Conservation (phyloP, 2,797 vertebrate genomes). For the Anniella stebbinsi region DNA sequence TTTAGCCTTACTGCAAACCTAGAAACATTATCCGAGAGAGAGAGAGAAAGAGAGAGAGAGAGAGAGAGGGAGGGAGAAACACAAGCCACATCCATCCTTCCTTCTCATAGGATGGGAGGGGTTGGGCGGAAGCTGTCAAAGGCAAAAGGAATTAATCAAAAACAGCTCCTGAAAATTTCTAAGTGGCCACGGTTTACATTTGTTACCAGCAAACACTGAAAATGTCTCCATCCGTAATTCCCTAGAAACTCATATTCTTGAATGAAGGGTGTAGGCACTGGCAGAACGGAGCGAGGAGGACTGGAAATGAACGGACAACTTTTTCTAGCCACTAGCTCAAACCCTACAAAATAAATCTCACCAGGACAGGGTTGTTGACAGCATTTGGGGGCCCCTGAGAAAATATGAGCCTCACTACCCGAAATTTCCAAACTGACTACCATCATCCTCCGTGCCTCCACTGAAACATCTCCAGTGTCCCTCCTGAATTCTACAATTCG, state of each 20-base stretch:
- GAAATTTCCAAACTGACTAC: not conserved
- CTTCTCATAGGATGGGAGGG: not conserved
- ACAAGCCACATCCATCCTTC: not conserved
- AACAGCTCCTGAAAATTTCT: conserved; percentile 66
- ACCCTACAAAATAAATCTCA: conserved; percentile 8
- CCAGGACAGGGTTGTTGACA: not conserved
- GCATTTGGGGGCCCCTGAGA: not conserved
- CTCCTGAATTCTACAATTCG: not conserved
- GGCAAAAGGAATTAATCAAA: conserved; percentile 73
- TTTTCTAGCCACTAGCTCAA: conserved; percentile 40
- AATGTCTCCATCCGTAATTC: conserved; percentile 32
- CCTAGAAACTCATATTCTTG: conserved; percentile 27
- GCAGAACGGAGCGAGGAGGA: no score
- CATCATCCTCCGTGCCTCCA: not conserved
- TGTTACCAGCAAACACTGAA: conserved; percentile 50
- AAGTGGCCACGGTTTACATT: conserved; percentile 51
- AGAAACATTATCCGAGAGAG: conserved; percentile 56
- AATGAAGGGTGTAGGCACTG: conserved; percentile 19
- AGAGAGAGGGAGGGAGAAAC: not conserved
- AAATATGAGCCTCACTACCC: not conserved
- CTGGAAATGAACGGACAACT: not conserved
- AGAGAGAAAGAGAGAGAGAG: not conserved
- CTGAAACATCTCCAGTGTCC: not conserved
- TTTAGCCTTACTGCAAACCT: conserved; percentile 49
- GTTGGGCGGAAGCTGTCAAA: conserved; percentile 55